These are phyloP conservation scores for Drosophila ananassae DNA, from an alignment of 1,140 invertebrate species.

Conservation along the genomic window DNA sequence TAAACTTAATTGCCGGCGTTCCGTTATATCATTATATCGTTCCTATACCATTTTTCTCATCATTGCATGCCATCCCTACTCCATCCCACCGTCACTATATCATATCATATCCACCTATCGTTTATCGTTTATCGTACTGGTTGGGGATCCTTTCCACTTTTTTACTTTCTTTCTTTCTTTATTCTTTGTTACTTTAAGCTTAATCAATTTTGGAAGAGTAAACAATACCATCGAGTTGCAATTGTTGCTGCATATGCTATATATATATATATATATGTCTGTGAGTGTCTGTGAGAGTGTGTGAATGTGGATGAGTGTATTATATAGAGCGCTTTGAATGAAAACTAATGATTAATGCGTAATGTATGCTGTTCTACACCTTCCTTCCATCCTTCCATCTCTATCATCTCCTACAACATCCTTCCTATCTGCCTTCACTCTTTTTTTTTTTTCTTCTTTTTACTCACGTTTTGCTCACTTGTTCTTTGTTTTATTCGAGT, in stretches of 20 bases:
- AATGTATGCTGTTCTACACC: slow-evolving; percentile 71
- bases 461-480: slow-evolving; percentile 51
- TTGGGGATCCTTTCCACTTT: slow-evolving; percentile 37
- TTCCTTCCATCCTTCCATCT: slow-evolving; percentile 13
- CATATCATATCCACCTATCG: slow-evolving; percentile 10
- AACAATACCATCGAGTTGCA: slow-evolving; percentile 81
- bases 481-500: slow-evolving; percentile 69
- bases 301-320: slow-evolving; percentile 46
- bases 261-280: slow-evolving; percentile 24
- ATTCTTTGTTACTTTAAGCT: slow-evolving; percentile 68
- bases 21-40: slow-evolving; percentile 27
- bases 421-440: slow-evolving; percentile 49
- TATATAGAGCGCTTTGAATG: slow-evolving; percentile 74
- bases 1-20: slow-evolving; percentile 79
- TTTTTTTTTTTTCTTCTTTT: slow-evolving; percentile 42
- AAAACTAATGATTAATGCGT: slow-evolving; percentile 80
- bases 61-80: slow-evolving; percentile 45
- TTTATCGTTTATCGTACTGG: slow-evolving; percentile 30
- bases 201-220: slow-evolving; percentile 83
- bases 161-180: background rate
- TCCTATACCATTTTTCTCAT: slow-evolving; percentile 38
- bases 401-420: slow-evolving; percentile 9
- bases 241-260: slow-evolving; percentile 78
- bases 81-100: slow-evolving; percentile 44
- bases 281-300: slow-evolving; percentile 39